Evolutionary conservation across 2,888 invertebrate genomes (phyloP).

Genomic region (Aporophyla lueneburgensis): DNA sequence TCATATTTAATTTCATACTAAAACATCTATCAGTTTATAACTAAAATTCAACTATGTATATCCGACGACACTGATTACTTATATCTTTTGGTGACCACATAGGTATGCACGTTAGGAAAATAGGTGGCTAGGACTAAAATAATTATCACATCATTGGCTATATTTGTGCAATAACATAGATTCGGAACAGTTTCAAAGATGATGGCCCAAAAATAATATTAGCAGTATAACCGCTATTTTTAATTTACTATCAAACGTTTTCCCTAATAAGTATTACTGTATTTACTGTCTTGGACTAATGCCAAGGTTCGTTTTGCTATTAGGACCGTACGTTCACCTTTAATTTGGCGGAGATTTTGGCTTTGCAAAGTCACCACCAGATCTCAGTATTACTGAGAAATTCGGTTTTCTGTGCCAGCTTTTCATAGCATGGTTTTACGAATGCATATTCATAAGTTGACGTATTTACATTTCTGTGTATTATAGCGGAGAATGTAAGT

Average conservation of each 20-base stretch:
- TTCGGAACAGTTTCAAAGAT: constrained; percentile 5
- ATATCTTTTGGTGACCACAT: too few relatives aligned
- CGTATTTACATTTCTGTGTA: constrained; percentile 1
- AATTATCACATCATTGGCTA: neutral
- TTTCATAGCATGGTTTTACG: neutral
- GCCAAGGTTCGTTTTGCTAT: constrained; percentile 40
- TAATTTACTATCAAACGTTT: constrained; percentile 9
- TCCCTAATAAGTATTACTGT: constrained; percentile 18
- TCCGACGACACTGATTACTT: too few relatives aligned
- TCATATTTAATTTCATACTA: too few relatives aligned
- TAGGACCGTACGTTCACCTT: constrained; percentile 53
- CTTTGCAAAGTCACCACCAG: constrained; percentile 9
- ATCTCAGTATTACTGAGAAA: constrained; percentile 38
- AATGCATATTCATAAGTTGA: neutral
- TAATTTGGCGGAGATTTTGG: constrained; percentile 31
- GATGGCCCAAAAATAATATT: constrained; percentile 8
- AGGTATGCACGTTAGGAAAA: too few relatives aligned
- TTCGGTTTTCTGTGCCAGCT: constrained; percentile 17
- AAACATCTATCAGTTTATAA: too few relatives aligned
- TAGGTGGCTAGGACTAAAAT: neutral
- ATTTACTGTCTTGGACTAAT: constrained; percentile 32
- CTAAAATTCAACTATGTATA: too few relatives aligned
- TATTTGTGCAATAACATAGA: constrained; percentile 1
- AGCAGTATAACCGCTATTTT: neutral
- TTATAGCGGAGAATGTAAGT: neutral